phyloP scores from a whole-genome alignment of 2,888 invertebrate species.

The Hypolimnas misippus region DNA sequence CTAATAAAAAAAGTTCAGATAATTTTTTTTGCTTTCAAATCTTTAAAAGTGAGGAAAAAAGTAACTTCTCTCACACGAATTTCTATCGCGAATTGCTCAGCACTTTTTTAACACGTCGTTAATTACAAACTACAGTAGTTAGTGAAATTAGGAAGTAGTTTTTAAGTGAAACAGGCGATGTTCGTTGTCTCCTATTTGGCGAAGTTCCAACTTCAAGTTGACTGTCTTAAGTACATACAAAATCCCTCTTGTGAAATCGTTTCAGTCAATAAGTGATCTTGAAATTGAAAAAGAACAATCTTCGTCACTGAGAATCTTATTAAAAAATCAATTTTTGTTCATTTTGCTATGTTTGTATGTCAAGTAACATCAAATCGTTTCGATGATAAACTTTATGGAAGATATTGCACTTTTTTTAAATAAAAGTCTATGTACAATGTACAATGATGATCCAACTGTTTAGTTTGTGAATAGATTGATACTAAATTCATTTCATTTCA shows the following conservation, averaged over 20 bases:
- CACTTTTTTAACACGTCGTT: conserved; percentile 1
- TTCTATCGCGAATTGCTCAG: not conserved
- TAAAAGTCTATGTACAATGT: too few species aligned
- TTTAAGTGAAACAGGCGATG: conserved; percentile 3
- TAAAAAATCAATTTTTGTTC: not conserved
- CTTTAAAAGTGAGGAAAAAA: too few species aligned
- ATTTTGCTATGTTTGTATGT: not conserved
- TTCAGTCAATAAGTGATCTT: conserved; percentile 17
- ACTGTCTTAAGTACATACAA: not conserved
- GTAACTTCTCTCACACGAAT: not conserved
- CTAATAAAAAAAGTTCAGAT: too few species aligned
- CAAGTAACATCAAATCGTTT: too few species aligned
- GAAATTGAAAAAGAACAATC: not conserved
- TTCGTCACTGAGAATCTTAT: not conserved
- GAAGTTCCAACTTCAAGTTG: conserved; percentile 12
- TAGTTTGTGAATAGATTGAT: too few species aligned
- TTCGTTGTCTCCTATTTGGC: conserved; percentile 18
- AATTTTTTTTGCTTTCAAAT: too few species aligned
- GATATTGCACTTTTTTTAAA: too few species aligned
- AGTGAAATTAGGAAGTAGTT: conserved; percentile 10
- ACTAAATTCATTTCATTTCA: too few species aligned
- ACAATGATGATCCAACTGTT: too few species aligned
- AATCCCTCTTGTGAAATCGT: conserved; percentile 14
- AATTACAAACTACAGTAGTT: conserved; percentile 14
- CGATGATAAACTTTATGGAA: too few species aligned